Base-by-base conservation (phyloP, 2,888 invertebrate genomes). In the Agrotis exclamationis region DNA sequence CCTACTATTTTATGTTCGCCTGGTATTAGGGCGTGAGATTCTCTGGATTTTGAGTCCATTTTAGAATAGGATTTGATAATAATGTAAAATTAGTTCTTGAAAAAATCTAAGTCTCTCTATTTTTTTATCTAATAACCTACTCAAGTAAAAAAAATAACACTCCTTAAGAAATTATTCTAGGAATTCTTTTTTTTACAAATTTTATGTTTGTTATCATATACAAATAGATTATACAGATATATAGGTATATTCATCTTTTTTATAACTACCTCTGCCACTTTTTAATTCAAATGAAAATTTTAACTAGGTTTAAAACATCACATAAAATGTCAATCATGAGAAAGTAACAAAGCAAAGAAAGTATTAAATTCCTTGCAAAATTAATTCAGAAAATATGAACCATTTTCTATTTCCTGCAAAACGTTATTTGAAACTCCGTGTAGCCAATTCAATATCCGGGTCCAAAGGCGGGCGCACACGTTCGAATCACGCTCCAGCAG, bases 391-490 rank as follows among this genome's bases (percentile, higher is more conserved):
- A 76, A 65, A 78, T 71, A 45, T 44, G 18, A 77, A 47, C n/a
- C 54, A 47, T 70, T 70, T 48, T 50, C 22, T 50, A 53, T 60
- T 67, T 60, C 59, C 63, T 28, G 20, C 70, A 11, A 66, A 75
- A 73, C 54, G 63, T 51, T 79, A 74, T 77, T 67, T 45, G 58
- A 79, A 76, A 73, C 50, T 73, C 14, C 14, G 33, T 58, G 57
- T 62, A 33, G 74, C 65, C 56, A 64, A 68, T 78, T 68, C 62
- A 70, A 82, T 82, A 73, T 78, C 69, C 66, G 50, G 11, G 47
- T 56, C 44, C 68, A 60, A 79, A 33, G 83, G 51, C 22, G 24
- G 28, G 39, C 60, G 59, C 70, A 70, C 59, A 63, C 22, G 63
- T 44, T 51, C 69, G 57, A 54, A n/a, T 14, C 59, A 44, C 66